Evolutionary conservation across 1,140 invertebrate genomes (phyloP), one percentile per base, ranked within the genome.

Genomic region (Drosophila saltans): DNA sequence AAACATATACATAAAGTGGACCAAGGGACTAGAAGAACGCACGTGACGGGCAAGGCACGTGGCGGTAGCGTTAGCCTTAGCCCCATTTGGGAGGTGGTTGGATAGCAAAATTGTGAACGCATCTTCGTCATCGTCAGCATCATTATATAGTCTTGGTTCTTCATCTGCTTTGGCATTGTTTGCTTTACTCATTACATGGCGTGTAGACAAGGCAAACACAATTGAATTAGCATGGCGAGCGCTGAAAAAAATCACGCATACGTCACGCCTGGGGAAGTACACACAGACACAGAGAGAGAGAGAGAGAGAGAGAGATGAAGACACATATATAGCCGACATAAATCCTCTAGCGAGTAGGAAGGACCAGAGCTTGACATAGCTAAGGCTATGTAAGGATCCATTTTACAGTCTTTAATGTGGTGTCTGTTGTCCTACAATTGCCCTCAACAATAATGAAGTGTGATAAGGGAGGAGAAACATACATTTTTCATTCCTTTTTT

Each of bases 121-220:
- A 77, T 73, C 67, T 65, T 84, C 74, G 69, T 69, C 58, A 72
- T 72, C 68, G 41, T 65, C 82, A 75, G 72, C 75, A 77, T 77
- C 78, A 69, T 72, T 76, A 62, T 76, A 63, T 76, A 63, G 67
- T 66, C 64, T 43, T 52, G 45, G 45, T 70, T 45, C 26, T 45
- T n/a, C 59, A 41, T 39, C 59, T 58, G 43, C 56, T 33, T 41
- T 64, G 72, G 58, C 76, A 77, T 79, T 89, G 84, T 88, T 88
- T 88, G 84, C 40, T 81, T 80, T 88, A 72, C 84, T 89, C 84
- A 89, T 89, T 89, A 89, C 84, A 90, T 90, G 80, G 84, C 77
- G 81, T 89, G 81, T 85, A 89, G 84, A 90, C 85, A 89, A 75
- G 75, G 78, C 80, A 89, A 90, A 89, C 81, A 89, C 83, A 89